Base-by-base conservation (phyloP, 2,888 invertebrate species). In the Yponomeuta sedellus region DNA sequence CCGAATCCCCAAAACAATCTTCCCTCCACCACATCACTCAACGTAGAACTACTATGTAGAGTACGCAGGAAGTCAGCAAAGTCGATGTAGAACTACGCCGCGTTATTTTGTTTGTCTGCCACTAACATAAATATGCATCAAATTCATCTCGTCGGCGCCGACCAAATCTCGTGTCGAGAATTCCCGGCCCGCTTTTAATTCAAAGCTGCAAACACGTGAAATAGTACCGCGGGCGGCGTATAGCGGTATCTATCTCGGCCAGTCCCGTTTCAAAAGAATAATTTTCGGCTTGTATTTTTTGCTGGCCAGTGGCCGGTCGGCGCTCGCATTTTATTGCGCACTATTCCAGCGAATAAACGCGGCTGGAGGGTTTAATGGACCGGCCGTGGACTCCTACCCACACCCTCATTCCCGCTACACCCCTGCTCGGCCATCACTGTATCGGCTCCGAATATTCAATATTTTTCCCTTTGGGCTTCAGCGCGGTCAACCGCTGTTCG, bases 271-370 rank as follows among this genome's bases (percentile, higher is more conserved):
- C 68, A 64, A 67, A 68, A 67, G 65, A 67, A 80, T 77, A 82
- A 85, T 85, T 86, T 85, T 81, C 76, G 79, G 82, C 78, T 11
- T 79, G 79, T 85, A 84, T 87, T 88, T 88, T 87, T 87, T 86
- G 80, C 81, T 80, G 84, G 82, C 80, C 79, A 78, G 74, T 80
- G 82, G 81, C 79, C 82, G 80, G 81, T 77, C 77, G 79, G 77
- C 77, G 79, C 78, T 83, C 82, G 81, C 83, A 80, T 88, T 89
- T 88, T 88, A 89, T 88, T 88, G 86, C 89, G 79, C 85, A 86
- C 89, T 88, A 89, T 88, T 85, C 87, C 85, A 81, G 79, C 80
- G 84, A 85, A 88, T 88, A 88, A 88, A 86, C 85, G 83, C 77
- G 81, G 70, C 68, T 71, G 74, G 74, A 81, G 80, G 82, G 79